Evolutionary conservation across 1,140 invertebrate genomes (phyloP), one percentile per base, ranked within the genome.

Genomic region (Meteorus sp.): DNA sequence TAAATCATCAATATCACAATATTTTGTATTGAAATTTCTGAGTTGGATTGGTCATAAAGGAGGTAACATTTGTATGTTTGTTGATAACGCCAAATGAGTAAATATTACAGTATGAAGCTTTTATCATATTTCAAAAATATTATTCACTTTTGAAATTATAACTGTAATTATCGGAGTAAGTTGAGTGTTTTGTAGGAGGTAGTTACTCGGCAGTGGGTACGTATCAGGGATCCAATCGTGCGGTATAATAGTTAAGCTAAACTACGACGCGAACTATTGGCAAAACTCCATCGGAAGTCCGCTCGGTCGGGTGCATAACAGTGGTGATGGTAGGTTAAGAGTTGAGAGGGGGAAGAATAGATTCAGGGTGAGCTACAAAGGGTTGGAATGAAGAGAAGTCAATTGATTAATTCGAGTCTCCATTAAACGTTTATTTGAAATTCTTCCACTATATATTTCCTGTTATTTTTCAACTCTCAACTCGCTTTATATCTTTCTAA

Each of bases 161-260:
- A n/a, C n/a, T n/a, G n/a, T n/a, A n/a, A n/a, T n/a, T n/a, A n/a
- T n/a, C n/a, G n/a, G 27, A 5, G 27, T 4, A 29, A 29, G 27
- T 48, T 45, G 29, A 22, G 20, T 35, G 64, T 59, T 62, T 68
- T 67, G n/a, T 58, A 56, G 53, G 29, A 56, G 54, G 59, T 62
- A 67, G 60, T 68, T 68, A 60, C 52, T 60, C 55, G 23, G n/a
- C 23, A 60, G 66, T 54, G 57, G 60, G 45, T 64, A 20, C 63
- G 60, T 63, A 67, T 67, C 60, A 43, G 53, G 57, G 57, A 69
- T 59, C 56, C 63, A 69, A 65, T 69, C 61, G 65, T 67, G 63
- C 51, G 65, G 56, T 62, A 67, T 69, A 70, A 69, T 70, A 62
- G 58, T 51, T 51, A 60, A 60, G 65, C 61, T 64, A 69, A 69